A percentile compares a stretch with the other conserved stretches of the same genome.
These are phyloP conservation scores for Amaurobius ferox DNA, from an alignment of 2,888 invertebrate species.

Conservation along the genomic window DNA sequence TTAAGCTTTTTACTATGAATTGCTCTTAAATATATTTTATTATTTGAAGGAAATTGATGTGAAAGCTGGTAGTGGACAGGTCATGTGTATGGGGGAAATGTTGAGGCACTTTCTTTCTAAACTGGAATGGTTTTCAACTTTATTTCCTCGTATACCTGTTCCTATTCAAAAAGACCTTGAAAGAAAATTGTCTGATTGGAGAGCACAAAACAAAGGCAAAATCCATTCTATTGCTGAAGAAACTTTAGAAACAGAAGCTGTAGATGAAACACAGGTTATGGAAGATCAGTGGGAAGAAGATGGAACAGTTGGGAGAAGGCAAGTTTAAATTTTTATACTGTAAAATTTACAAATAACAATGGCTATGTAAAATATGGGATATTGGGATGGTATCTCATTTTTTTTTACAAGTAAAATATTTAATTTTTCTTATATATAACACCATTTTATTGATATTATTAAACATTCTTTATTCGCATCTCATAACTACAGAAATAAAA, in stretches of 20 bases:
- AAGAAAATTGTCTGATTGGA: conserved; percentile 81
- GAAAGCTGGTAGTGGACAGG: conserved; percentile 97
- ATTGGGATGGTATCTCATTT: no score
- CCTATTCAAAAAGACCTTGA: conserved; percentile 95
- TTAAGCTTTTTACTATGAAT: not conserved
- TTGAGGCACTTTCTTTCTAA: conserved; percentile 94
- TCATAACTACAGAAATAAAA: no score
- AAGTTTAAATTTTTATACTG: no score
- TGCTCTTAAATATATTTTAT: not conserved
- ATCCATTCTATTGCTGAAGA: conserved; percentile 41
- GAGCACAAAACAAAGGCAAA: conserved; percentile 75
- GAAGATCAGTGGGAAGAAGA: conserved; percentile 41
- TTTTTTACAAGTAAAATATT: no score
- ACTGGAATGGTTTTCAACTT: conserved; percentile 98
- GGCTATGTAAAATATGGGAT: no score
- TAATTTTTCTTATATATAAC: no score
- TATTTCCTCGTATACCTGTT: conserved; percentile 98
- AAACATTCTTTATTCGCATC: no score
- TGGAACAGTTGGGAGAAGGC: not conserved
- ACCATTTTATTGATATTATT: no score
- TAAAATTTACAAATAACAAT: no score
- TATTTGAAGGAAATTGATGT: conserved; percentile 91
- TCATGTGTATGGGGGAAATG: conserved; percentile 94
- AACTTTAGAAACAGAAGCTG: conserved; percentile 42
- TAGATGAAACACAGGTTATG: conserved; percentile 21